These are phyloP conservation scores for Pilophorus perplexus DNA, from an alignment of 2,888 invertebrate species.

Conservation along the genomic window DNA sequence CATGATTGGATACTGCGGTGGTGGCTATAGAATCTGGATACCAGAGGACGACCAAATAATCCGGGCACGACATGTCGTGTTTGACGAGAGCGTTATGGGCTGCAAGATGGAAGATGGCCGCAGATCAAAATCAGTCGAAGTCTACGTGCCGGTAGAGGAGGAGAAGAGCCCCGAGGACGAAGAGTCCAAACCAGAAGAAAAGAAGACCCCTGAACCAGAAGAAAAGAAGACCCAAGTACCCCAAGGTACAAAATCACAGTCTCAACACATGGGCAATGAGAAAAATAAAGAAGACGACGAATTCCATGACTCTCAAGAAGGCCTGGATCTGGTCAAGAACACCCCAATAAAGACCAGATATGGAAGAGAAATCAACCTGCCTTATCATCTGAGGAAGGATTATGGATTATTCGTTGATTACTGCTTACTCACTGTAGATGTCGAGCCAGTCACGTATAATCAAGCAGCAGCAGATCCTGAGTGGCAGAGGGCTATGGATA, in stretches of 20 bases:
- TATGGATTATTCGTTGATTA: conserved; percentile 41
- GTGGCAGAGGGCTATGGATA: conserved; percentile 40
- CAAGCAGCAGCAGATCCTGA: conserved; percentile 8
- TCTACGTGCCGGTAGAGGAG: too few species aligned
- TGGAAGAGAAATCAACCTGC: too few species aligned
- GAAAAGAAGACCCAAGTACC: not conserved
- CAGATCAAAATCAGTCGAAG: too few species aligned
- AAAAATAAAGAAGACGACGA: too few species aligned
- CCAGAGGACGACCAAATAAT: conserved; percentile 33
- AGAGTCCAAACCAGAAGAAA: not conserved
- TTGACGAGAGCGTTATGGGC: conserved; percentile 8
- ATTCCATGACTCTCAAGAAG: too few species aligned
- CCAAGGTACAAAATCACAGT: not conserved
- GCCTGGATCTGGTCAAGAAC: too few species aligned
- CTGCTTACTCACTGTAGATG: too few species aligned
- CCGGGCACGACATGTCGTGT: conserved; percentile 29
- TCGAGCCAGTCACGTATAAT: conserved; percentile 39
- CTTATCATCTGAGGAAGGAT: conserved; percentile 24
- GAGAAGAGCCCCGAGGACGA: too few species aligned
- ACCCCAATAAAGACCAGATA: too few species aligned
- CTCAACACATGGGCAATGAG: too few species aligned
- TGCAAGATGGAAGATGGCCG: not conserved
- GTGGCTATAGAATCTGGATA: conserved; percentile 27
- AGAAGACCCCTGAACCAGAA: not conserved
- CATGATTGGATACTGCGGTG: conserved; percentile 42